Evolutionary conservation across 2,888 invertebrate genomes (phyloP).

Genomic region (Syrphus vitripennis): DNA sequence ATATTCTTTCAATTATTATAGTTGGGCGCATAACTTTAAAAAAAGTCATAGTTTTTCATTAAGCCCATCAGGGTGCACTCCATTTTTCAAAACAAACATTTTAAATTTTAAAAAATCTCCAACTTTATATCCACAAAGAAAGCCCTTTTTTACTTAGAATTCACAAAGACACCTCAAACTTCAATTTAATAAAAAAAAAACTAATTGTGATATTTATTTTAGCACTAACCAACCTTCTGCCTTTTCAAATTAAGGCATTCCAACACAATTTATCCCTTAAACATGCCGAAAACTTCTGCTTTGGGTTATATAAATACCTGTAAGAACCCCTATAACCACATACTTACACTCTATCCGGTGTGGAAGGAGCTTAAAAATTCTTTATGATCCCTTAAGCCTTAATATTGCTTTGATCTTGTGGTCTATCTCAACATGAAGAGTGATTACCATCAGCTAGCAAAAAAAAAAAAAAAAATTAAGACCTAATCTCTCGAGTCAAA

Average conservation of each 20-base stretch:
- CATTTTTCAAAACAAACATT: too few relatives aligned
- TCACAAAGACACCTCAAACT: not conserved
- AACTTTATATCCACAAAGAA: too few relatives aligned
- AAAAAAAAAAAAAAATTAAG: too few relatives aligned
- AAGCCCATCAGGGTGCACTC: too few relatives aligned
- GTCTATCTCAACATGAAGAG: conserved; percentile 35
- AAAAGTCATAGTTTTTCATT: too few relatives aligned
- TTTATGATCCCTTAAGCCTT: conserved; percentile 7
- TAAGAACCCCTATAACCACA: conserved; percentile 44
- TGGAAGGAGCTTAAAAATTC: conserved; percentile 1
- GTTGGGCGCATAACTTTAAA: too few relatives aligned
- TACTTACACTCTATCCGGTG: not conserved
- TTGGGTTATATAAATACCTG: conserved; percentile 12
- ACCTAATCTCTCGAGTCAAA: conserved; percentile 62
- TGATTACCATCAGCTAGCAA: conserved; percentile 64
- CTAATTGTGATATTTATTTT: not conserved
- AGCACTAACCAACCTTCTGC: not conserved
- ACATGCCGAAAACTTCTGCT: not conserved
- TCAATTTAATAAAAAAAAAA: not conserved
- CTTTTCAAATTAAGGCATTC: not conserved
- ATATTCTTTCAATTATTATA: too few relatives aligned
- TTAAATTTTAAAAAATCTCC: too few relatives aligned
- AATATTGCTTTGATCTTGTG: conserved; percentile 36
- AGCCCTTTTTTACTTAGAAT: too few relatives aligned
- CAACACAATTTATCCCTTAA: conserved; percentile 6